Evolutionary conservation across 2,888 invertebrate genomes (phyloP).

Genomic region (Microplitis manilae): DNA sequence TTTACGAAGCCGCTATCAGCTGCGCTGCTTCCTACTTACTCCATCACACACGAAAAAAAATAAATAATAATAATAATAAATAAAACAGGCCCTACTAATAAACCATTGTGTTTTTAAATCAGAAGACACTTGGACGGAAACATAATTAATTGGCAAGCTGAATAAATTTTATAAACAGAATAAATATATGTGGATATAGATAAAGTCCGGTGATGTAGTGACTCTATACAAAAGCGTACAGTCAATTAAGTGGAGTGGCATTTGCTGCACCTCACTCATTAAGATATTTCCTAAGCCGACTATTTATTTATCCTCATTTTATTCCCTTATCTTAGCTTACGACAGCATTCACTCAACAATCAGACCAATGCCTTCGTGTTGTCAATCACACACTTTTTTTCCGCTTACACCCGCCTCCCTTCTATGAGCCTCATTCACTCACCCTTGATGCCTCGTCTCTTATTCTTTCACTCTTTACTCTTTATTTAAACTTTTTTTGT

Average conservation of each 20-base stretch:
- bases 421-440: constrained; percentile 50
- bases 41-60: not conserved
- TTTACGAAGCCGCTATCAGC: not conserved
- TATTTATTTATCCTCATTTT: constrained; percentile 28
- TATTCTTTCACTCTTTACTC: constrained; percentile 47
- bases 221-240: constrained; percentile 1
- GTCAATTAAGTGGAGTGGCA: not conserved
- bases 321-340: constrained; percentile 66
- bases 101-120: not conserved
- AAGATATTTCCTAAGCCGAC: constrained; percentile 64
- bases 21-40: not conserved
- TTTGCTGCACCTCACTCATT: constrained; percentile 58
- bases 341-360: constrained; percentile 71
- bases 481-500: constrained; percentile 3
- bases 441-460: constrained; percentile 49
- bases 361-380: constrained; percentile 64
- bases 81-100: not conserved
- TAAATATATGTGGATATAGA: not conserved
- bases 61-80: not conserved
- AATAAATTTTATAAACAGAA: not conserved
- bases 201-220: constrained; percentile 1
- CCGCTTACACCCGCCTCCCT: constrained; percentile 44
- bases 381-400: constrained; percentile 66
- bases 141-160: not conserved
- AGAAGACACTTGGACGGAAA: not conserved